A percentile compares a stretch with the other conserved stretches of the same genome.
These are phyloP conservation scores for Agrypnus murinus DNA, from an alignment of 2,888 invertebrate species.

Conservation along the genomic window DNA sequence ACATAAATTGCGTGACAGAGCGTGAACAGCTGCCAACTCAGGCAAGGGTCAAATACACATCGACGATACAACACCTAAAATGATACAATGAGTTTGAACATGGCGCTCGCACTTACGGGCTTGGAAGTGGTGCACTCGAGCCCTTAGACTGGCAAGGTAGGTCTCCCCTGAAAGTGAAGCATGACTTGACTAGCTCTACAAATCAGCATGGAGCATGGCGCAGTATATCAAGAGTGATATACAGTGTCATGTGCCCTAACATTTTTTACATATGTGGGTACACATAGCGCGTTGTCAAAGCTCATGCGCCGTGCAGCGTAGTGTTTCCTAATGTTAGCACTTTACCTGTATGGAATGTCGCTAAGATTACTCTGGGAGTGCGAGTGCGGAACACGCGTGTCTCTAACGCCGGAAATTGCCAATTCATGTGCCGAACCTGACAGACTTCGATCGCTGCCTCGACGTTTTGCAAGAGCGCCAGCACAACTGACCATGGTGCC, in stretches of 20 bases:
- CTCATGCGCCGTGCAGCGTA: conserved; percentile 52
- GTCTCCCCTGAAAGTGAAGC: conserved; percentile 75
- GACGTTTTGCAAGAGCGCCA: conserved; percentile 76
- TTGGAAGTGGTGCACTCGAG: conserved; percentile 67
- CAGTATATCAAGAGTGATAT: conserved; percentile 46
- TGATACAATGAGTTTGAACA: conserved; percentile 53
- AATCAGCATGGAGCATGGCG: conserved; percentile 37
- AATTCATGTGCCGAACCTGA: conserved; percentile 90
- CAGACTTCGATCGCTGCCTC: conserved; percentile 89
- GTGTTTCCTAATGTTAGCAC: background rate
- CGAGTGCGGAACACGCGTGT: conserved; percentile 84
- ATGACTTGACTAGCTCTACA: conserved; percentile 64
- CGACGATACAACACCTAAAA: conserved; percentile 63
- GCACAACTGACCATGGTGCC: conserved; percentile 67
- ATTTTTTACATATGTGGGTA: conserved; percentile 51
- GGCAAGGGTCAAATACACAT: conserved; percentile 60
- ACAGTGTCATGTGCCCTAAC: conserved; percentile 52
- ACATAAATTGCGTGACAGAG: conserved; percentile 50
- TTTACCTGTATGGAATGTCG: conserved; percentile 87
- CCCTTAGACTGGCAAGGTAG: conserved; percentile 70
- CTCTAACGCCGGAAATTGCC: conserved; percentile 81
- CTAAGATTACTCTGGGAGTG: conserved; percentile 93
- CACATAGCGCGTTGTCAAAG: conserved; percentile 51
- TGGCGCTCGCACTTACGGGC: conserved; percentile 70
- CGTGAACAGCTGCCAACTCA: conserved; percentile 54